phyloP scores from a whole-genome alignment of 2,888 invertebrate species.

The Philonicus albiceps region DNA sequence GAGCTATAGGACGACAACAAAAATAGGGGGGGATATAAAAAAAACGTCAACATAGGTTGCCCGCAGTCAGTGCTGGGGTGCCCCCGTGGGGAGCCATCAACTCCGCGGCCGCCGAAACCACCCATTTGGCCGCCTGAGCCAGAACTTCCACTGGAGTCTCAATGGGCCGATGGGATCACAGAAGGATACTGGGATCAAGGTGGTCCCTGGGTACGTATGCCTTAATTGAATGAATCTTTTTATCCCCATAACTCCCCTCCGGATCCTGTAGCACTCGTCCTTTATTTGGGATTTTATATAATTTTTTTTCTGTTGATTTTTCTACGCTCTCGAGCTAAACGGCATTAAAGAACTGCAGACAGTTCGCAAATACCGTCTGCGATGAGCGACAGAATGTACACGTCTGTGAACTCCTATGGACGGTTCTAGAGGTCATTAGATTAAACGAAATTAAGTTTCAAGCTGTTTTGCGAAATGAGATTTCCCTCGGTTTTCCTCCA shows the following conservation, averaged over 20 bases:
- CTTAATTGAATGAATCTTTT: conserved; percentile 1
- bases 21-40: neutral
- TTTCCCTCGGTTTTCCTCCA: neutral
- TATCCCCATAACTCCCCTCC: neutral
- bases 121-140: conserved; percentile 56
- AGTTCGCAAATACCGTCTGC: neutral
- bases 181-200: conserved; percentile 58
- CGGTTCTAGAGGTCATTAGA: neutral
- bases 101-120: conserved; percentile 54
- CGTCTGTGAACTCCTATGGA: neutral
- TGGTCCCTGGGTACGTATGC: conserved; percentile 56
- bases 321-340: neutral
- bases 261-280: neutral
- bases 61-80: conserved; percentile 57
- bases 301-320: neutral
- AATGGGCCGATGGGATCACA: conserved; percentile 56
- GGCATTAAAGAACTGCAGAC: neutral
- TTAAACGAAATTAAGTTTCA: neutral
- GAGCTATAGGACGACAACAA: neutral
- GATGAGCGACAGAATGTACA: neutral
- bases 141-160: conserved; percentile 56
- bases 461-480: neutral
- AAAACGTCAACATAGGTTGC: conserved; percentile 57
- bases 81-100: conserved; percentile 55
- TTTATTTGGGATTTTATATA: neutral